Conservation (phyloP, 2,888 invertebrate genomes). For the Pheosia gnoma region DNA sequence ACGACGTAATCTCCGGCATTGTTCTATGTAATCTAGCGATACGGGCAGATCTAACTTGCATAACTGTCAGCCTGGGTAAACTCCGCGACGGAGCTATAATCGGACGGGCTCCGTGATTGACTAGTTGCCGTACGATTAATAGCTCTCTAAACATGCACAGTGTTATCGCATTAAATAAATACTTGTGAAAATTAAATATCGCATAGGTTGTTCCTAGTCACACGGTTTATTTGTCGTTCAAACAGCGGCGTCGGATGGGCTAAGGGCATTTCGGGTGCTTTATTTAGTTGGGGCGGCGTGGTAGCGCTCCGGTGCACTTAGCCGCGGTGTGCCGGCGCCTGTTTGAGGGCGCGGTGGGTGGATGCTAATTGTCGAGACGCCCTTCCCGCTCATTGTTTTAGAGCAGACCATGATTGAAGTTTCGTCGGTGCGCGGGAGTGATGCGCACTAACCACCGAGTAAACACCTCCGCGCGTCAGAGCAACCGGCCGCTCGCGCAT, state of each 20-base stretch:
- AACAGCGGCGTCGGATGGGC: constrained; percentile 44
- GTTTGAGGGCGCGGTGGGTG: constrained; percentile 75
- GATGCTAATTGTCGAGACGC: constrained; percentile 80
- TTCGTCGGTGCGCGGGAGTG: constrained; percentile 71
- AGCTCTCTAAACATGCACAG: constrained; percentile 63
- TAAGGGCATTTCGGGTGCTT: constrained; percentile 41
- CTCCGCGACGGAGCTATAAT: constrained; percentile 67
- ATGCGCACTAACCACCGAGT: constrained; percentile 74
- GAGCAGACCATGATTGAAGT: constrained; percentile 83
- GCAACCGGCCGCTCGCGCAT: constrained; percentile 70
- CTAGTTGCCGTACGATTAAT: constrained; percentile 69
- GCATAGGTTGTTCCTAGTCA: constrained; percentile 58
- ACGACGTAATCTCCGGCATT: constrained; percentile 79
- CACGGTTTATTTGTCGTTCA: constrained; percentile 52
- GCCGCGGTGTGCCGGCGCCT: constrained; percentile 63
- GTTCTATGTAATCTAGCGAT: constrained; percentile 79
- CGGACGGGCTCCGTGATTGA: constrained; percentile 75
- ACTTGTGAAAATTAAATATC: constrained; percentile 65
- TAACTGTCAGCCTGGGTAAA: constrained; percentile 77
- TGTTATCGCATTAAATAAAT: constrained; percentile 63
- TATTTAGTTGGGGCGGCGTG: constrained; percentile 61
- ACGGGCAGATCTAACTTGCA: constrained; percentile 77
- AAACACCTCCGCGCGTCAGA: constrained; percentile 70
- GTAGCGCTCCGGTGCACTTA: constrained; percentile 73
- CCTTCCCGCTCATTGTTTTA: constrained; percentile 83